These are phyloP conservation scores for Sphecodes monilicornis DNA, from an alignment of 2,888 invertebrate species.

Conservation along the genomic window DNA sequence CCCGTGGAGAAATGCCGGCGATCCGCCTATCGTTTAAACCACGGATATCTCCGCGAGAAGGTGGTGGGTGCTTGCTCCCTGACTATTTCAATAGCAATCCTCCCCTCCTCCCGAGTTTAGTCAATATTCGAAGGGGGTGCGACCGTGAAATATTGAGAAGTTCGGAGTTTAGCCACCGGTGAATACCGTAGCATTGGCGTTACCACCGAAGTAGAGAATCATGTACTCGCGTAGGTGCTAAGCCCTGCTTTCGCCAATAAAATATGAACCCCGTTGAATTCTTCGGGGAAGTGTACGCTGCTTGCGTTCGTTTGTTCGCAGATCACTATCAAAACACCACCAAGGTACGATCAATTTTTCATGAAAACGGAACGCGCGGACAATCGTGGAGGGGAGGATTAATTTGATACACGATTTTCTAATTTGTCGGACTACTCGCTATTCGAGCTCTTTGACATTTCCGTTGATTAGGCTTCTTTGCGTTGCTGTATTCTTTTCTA, in stretches of 20 bases:
- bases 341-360: not conserved
- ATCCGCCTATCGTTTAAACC: conserved; percentile 19
- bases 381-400: not conserved
- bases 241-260: not conserved
- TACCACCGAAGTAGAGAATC: not conserved
- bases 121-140: not conserved
- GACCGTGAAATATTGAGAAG: conserved; percentile 12
- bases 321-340: not conserved
- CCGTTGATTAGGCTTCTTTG: too few relatives aligned
- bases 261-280: not conserved
- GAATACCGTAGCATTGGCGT: not conserved
- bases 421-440: not conserved
- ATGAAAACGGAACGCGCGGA: not conserved
- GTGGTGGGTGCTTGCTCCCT: not conserved
- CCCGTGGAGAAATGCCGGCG: conserved; percentile 20
- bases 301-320: not conserved
- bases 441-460: too few relatives aligned
- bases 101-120: not conserved
- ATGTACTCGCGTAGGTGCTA: conserved; percentile 8
- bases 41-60: not conserved
- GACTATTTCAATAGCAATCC: conserved; percentile 6
- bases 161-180: not conserved
- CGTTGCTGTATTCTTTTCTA: not conserved
- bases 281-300: not conserved
- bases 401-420: not conserved